A percentile compares a stretch with the other conserved stretches of the same genome.
Evolutionary conservation across 2,888 invertebrate genomes (phyloP).

Genomic region (Helleia helle): DNA sequence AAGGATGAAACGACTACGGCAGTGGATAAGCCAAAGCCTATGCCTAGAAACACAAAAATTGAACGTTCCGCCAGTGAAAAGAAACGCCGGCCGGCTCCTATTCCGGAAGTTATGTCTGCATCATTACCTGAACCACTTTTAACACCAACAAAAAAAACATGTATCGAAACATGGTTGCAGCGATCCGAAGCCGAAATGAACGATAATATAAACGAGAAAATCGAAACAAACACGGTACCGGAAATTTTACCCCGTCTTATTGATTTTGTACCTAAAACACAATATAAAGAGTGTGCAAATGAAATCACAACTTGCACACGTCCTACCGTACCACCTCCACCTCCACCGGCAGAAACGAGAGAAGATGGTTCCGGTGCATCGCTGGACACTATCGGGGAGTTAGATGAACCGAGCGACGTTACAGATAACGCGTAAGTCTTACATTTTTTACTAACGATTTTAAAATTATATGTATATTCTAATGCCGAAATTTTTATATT

Average conservation of each 20-base stretch:
- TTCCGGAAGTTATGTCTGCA: slow-evolving; percentile 41
- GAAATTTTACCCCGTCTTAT: slow-evolving; percentile 78
- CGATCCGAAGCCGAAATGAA: slow-evolving; percentile 67
- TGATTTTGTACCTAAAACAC: slow-evolving; percentile 80
- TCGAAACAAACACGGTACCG: slow-evolving; percentile 48
- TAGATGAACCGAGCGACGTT: slow-evolving; percentile 74
- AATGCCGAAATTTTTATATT: too few species aligned
- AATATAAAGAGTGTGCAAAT: slow-evolving; percentile 48
- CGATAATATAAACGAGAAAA: slow-evolving; percentile 47
- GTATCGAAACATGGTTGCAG: slow-evolving; percentile 64
- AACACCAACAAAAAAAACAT: slow-evolving; percentile 64
- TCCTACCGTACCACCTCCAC: slow-evolving; percentile 55
- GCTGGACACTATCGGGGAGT: slow-evolving; percentile 81
- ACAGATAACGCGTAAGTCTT: slow-evolving; percentile 56
- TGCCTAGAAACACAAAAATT: slow-evolving; percentile 67
- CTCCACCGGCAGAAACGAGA: slow-evolving; percentile 53
- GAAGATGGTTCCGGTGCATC: slow-evolving; percentile 75
- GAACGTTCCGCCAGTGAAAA: slow-evolving; percentile 55
- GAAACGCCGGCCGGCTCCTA: slow-evolving; percentile 43
- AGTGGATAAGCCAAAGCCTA: slow-evolving; percentile 68
- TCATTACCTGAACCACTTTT: slow-evolving; percentile 48
- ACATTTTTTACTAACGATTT: too few species aligned
- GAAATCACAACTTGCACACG: slow-evolving; percentile 37
- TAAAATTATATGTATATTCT: too few species aligned
- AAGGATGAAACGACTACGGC: slow-evolving; percentile 35